Conservation (phyloP, 2,113 vertebrate genomes). For the Nannobrachium achirus region DNA sequence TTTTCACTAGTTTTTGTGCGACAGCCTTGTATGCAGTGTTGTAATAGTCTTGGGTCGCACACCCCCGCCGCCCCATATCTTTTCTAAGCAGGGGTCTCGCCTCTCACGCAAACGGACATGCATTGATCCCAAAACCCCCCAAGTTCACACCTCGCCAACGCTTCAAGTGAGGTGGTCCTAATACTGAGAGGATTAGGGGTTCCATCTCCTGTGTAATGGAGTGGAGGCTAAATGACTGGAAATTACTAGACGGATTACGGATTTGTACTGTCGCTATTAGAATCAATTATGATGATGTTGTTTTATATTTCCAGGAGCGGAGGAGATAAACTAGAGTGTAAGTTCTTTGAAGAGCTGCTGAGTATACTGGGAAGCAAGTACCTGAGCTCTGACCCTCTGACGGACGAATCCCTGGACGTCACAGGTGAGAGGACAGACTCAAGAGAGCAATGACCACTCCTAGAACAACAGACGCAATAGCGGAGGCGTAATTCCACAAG, state of each 20-base stretch:
- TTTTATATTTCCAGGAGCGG: conserved; percentile 46
- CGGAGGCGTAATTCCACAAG: too few relatives aligned
- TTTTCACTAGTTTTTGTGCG: too few relatives aligned
- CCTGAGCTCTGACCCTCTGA: conserved; percentile 38
- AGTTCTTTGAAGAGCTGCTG: conserved; percentile 71
- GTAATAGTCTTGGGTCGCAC: too few relatives aligned
- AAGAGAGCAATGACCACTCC: too few relatives aligned
- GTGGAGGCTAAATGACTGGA: not conserved
- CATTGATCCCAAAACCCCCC: too few relatives aligned
- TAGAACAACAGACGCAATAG: too few relatives aligned
- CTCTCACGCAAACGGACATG: too few relatives aligned
- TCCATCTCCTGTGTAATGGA: not conserved
- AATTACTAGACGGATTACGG: not conserved
- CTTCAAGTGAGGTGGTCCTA: too few relatives aligned
- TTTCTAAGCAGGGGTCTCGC: too few relatives aligned
- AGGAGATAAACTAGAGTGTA: conserved; percentile 73
- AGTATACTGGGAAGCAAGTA: conserved; percentile 68
- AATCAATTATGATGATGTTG: not conserved
- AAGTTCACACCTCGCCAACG: too few relatives aligned
- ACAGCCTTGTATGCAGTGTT: too few relatives aligned
- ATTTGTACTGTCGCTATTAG: not conserved
- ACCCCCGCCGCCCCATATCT: too few relatives aligned
- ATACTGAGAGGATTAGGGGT: not conserved
- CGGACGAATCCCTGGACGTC: conserved; percentile 45
- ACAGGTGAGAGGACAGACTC: conserved; percentile 44